These are phyloP conservation scores for Oreochromis spilurus DNA, from an alignment of 2,113 vertebrate species.

Conservation along the genomic window DNA sequence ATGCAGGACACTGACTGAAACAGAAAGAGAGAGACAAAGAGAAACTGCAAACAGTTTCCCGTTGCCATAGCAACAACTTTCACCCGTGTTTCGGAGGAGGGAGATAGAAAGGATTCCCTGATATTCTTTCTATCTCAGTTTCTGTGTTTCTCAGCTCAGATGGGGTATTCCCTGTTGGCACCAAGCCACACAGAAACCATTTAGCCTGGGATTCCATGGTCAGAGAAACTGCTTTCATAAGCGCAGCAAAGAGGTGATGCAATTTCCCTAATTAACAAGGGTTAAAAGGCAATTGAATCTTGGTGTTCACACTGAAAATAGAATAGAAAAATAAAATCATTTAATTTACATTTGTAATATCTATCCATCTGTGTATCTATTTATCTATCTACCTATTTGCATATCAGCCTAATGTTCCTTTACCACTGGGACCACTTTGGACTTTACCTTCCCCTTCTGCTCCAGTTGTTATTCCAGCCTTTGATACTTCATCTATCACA, in stretches of 20 bases:
- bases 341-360: neutral
- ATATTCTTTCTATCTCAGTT: neutral
- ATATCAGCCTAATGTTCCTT: no score
- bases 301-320: neutral
- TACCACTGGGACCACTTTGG: neutral
- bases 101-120: neutral
- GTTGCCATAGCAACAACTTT: slow-evolving; percentile 1
- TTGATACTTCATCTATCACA: neutral
- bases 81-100: neutral
- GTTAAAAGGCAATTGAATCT: neutral
- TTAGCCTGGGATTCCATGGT: neutral
- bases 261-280: neutral
- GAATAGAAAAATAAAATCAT: neutral
- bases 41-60: neutral
- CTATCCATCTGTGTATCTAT: neutral
- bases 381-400: no score
- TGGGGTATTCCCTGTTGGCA: slow-evolving; percentile 26
- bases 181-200: slow-evolving; percentile 26
- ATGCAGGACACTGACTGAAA: neutral
- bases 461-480: neutral
- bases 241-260: neutral
- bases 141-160: neutral
- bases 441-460: neutral
- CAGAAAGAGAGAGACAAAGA: neutral
- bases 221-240: neutral